Base-by-base conservation (phyloP, 2,888 invertebrate species). In the Mylabris sibirica region DNA sequence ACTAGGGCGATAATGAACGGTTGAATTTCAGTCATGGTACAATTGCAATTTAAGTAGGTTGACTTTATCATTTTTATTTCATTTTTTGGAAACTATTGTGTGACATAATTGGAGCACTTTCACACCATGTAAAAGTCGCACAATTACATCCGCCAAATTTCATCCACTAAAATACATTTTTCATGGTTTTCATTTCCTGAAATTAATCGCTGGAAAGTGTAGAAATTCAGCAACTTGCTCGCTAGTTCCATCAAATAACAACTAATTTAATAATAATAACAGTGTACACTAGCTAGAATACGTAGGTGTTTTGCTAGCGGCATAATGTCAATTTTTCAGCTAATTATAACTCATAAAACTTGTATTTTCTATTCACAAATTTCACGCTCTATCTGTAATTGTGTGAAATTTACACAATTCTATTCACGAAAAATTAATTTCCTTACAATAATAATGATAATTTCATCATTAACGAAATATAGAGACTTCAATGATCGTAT, bases 1-100 rank as follows among this genome's bases (percentile, higher is more conserved):
- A 57, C 14, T 57, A 14, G 57, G 57, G 57, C 57, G 57, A 69
- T 61, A 61, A 61, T 61, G 38, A 61, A 61, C 61, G 38, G 35
- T 61, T 61, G 22, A 24, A 24, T 61, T 61, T 38, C 38, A 41
- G 61, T 61, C 41, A 57, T 57, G 57, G 57, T 57, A 57, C 57
- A 57, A 24, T 57, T 57, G 24, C 57, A 11, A 57, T 24, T 57
- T 57, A 57, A 57, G 57, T 57, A 57, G 57, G 57, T 57, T 57
- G 57, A 24, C 24, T 24, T 57, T 57, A 12, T 14, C 12, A 24
- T 44, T 8, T 14, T 14, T 1, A 9, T 30, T 9, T 59, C 14
- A 1, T 57, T 59, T 59, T 60, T 61, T 38, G 41, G 20, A 38
- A 61, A 41, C 61, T 11, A 61, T 38, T 61, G 38, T 61, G 38